phyloP scores from a whole-genome alignment of 2,797 vertebrate species.

The Oryzias sinensis region DNA sequence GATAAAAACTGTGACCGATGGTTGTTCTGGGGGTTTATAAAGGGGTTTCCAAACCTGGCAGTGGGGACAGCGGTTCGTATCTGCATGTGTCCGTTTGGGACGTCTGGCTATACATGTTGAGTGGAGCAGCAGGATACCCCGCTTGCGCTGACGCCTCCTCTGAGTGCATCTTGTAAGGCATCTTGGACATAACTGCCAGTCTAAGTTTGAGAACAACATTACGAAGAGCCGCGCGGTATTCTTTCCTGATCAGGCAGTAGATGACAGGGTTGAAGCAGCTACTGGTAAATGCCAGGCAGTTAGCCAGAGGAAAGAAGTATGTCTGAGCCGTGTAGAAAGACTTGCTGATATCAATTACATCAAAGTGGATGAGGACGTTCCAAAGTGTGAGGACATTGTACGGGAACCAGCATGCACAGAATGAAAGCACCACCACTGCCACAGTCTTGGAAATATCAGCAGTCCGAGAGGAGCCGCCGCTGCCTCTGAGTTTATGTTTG shows the following conservation, averaged over 20 bases:
- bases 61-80: constrained; percentile 36
- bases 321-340: constrained; percentile 75
- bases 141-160: constrained; percentile 36
- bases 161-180: constrained; percentile 47
- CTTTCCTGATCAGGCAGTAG: constrained; percentile 78
- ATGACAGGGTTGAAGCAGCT: constrained; percentile 84
- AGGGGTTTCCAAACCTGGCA: constrained; percentile 43
- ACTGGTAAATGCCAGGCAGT: constrained; percentile 82
- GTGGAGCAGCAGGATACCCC: constrained; percentile 53
- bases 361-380: constrained; percentile 76
- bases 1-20: not conserved
- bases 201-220: constrained; percentile 62
- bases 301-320: constrained; percentile 79
- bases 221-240: constrained; percentile 68
- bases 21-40: constrained; percentile 14
- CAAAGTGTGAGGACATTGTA: constrained; percentile 82
- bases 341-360: constrained; percentile 66
- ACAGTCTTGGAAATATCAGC: constrained; percentile 70
- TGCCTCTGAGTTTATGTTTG: constrained; percentile 65
- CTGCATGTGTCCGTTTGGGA: constrained; percentile 43
- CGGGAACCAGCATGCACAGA: constrained; percentile 84
- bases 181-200: constrained; percentile 54
- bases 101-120: constrained; percentile 59
- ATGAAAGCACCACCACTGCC: constrained; percentile 76
- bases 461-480: constrained; percentile 48